Evolutionary conservation across 2,888 invertebrate species (phyloP).

Genomic region (Catocala sponsa): DNA sequence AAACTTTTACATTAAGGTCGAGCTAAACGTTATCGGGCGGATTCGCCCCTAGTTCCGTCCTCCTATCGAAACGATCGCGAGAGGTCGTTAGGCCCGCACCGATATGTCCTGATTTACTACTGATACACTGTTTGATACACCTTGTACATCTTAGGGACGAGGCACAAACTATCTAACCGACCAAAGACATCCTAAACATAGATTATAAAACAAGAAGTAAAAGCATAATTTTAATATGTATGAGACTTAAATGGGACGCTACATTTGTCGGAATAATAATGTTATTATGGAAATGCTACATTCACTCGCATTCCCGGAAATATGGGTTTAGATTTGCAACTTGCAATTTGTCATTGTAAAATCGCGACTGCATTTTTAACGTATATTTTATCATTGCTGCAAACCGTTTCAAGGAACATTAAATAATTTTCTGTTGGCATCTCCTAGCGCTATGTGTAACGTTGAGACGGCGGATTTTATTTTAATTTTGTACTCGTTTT

Average conservation of each 20-base stretch:
- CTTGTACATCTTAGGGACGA: slow-evolving; percentile 30
- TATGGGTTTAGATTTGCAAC: slow-evolving; percentile 16
- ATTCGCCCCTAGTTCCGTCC: slow-evolving; percentile 16
- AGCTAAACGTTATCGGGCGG: slow-evolving; percentile 19
- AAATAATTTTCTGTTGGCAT: slow-evolving; percentile 13
- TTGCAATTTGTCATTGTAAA: slow-evolving; percentile 11
- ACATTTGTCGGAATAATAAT: slow-evolving; percentile 11
- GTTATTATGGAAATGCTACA: slow-evolving; percentile 10
- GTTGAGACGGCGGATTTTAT: neutral
- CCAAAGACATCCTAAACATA: neutral
- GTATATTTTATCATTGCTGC: slow-evolving; percentile 9
- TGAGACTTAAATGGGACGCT: slow-evolving; percentile 1
- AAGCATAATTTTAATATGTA: slow-evolving; percentile 5
- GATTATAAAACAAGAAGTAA: neutral
- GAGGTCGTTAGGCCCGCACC: slow-evolving; percentile 34
- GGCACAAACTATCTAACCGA: neutral
- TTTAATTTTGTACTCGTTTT: neutral
- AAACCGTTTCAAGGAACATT: slow-evolving; percentile 14
- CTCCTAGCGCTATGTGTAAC: neutral
- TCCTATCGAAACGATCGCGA: slow-evolving; percentile 22
- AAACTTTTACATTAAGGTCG: slow-evolving; percentile 24
- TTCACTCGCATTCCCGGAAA: slow-evolving; percentile 8
- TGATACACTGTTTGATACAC: slow-evolving; percentile 24
- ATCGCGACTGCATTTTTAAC: slow-evolving; percentile 15
- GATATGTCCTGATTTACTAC: slow-evolving; percentile 37